Base-by-base conservation (phyloP, 2,888 invertebrate species). In the Strigamia crassipes region DNA sequence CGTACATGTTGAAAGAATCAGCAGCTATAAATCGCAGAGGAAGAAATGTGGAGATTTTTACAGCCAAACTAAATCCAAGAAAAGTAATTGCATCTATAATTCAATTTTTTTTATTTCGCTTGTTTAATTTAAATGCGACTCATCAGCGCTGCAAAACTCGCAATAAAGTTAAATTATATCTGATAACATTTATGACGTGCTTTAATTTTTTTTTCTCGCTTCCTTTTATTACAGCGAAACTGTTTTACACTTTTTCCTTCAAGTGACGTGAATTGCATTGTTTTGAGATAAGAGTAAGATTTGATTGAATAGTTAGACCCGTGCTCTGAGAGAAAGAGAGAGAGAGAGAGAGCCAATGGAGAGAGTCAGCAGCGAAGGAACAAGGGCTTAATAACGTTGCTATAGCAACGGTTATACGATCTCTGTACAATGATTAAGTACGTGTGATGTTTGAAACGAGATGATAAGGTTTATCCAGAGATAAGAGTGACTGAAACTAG, bases 271-370 rank as follows among this genome's bases (percentile, higher is more conserved):
- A 56, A 56, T 56, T 56, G 56, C n/a, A 46, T 46, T 46, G 46
- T 46, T 46, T 46, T 18, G 18, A 56, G 56, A 56, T 56, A 56
- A 21, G 21, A 18, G 56, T 56, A 18, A 56, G 56, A 56, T 56
- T 56, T 56, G 56, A 56, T 56, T 56, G 56, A 56, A 56, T 56
- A 56, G 56, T 56, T 56, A 56, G 56, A 56, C 56, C 18, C 56
- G 56, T 56, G 56, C 18, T 56, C 27, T 3, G 27, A 18, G 56
- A 56, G 56, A n/a, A n/a, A n/a, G n/a, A n/a, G n/a, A n/a, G n/a
- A n/a, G n/a, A n/a, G n/a, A n/a, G n/a, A n/a, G n/a, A 56, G 6
- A 18, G 56, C 18, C 56, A 18, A 18, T 56, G 56, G 18, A 18
- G 18, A 9, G 56, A 46, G 46, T n/a, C 9, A 46, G 46, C 13